Conservation (phyloP, 2,113 vertebrate genomes). For the Cepphus grylle region DNA sequence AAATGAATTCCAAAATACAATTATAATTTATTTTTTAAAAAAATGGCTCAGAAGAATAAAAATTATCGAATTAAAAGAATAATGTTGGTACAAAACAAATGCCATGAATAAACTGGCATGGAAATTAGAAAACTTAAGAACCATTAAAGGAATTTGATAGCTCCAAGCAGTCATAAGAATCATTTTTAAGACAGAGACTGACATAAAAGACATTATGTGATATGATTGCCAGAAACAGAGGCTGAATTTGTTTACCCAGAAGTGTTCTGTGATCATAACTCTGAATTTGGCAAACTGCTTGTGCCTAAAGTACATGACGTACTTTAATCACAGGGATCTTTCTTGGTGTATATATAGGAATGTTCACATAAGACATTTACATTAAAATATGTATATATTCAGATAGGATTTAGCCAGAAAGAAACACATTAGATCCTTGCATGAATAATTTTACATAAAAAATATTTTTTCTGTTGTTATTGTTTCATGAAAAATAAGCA, state of each 20-base stretch:
- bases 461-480: neutral
- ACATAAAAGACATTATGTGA: constrained; percentile 10
- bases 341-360: neutral
- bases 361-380: neutral
- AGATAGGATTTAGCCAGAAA: neutral
- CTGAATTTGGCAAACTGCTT: constrained; percentile 27
- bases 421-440: neutral
- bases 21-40: neutral
- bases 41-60: neutral
- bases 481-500: neutral
- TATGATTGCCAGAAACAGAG: constrained; percentile 4
- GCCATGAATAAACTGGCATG: neutral
- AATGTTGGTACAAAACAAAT: neutral
- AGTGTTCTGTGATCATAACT: constrained; percentile 11
- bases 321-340: neutral
- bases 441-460: neutral
- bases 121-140: constrained; percentile 44
- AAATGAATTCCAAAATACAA: neutral
- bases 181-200: constrained; percentile 22
- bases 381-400: neutral
- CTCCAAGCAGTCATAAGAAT: constrained; percentile 22
- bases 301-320: neutral
- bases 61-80: neutral
- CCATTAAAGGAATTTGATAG: constrained; percentile 8
- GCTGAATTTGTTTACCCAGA: constrained; percentile 28